Evolutionary conservation across 2,113 vertebrate species (phyloP).

Genomic region (Sinocyclocheilus anophthalmus): DNA sequence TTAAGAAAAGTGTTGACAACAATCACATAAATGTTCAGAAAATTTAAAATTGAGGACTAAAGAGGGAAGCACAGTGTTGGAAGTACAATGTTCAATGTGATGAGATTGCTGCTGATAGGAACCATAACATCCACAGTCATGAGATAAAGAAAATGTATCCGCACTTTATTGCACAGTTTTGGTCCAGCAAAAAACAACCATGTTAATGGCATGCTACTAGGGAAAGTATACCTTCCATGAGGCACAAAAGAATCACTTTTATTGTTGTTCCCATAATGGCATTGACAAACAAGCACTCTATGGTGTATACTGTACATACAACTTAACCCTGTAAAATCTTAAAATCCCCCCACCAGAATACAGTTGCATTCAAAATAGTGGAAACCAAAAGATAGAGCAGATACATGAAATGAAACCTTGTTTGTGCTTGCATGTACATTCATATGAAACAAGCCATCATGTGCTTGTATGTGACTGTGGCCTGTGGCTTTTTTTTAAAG

Average conservation of each 20-base stretch:
- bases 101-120: neutral
- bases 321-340: too few relatives aligned
- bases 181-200: too few relatives aligned
- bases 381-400: neutral
- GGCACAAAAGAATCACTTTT: too few relatives aligned
- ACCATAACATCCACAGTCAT: neutral
- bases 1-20: too few relatives aligned
- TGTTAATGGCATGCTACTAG: too few relatives aligned
- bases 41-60: neutral
- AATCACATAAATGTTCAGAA: neutral
- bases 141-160: neutral
- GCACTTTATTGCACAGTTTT: neutral
- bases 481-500: neutral
- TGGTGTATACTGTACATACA: too few relatives aligned
- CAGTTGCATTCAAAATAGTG: too few relatives aligned
- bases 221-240: too few relatives aligned
- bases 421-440: neutral
- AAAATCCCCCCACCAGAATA: too few relatives aligned
- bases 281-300: too few relatives aligned
- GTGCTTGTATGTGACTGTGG: neutral
- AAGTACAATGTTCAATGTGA: neutral
- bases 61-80: neutral
- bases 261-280: too few relatives aligned
- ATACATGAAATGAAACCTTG: neutral
- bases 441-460: neutral